A percentile compares a stretch with the other conserved stretches of the same genome.
Evolutionary conservation across 1,140 invertebrate genomes (phyloP).

Genomic region (Drosophila bipectinata): DNA sequence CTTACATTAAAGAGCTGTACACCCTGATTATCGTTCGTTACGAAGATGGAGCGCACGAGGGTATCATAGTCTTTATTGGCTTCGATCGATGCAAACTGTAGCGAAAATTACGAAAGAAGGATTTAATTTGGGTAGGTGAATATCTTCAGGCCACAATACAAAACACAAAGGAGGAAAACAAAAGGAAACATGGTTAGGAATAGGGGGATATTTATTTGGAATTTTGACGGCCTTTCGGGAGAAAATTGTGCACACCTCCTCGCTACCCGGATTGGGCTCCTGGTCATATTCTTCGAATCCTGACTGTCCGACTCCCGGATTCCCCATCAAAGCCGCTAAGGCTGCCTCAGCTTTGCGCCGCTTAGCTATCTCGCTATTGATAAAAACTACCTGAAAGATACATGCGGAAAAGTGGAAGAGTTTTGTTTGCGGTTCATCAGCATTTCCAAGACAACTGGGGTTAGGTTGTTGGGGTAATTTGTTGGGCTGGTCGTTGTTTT

Average conservation of each 20-base stretch:
- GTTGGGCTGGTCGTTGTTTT: constrained; percentile 17
- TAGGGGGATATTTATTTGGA: not conserved
- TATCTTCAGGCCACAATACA: constrained; percentile 49
- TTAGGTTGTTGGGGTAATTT: constrained; percentile 1
- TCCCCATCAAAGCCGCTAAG: constrained; percentile 10
- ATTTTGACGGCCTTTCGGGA: not conserved
- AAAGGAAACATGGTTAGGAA: not conserved
- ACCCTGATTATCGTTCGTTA: constrained; percentile 47
- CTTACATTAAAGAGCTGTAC: constrained; percentile 74
- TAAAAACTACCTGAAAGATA: constrained; percentile 81
- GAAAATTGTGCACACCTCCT: constrained; percentile 49
- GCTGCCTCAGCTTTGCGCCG: constrained; percentile 56
- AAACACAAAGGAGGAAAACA: constrained; percentile 12
- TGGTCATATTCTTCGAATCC: constrained; percentile 10
- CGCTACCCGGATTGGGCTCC: constrained; percentile 14
- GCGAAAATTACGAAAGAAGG: constrained; percentile 43
- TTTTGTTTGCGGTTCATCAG: constrained; percentile 71
- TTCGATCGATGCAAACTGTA: constrained; percentile 41
- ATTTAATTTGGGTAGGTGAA: constrained; percentile 14
- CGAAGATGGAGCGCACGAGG: constrained; percentile 51
- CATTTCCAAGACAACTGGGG: constrained; percentile 56
- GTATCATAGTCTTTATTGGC: constrained; percentile 50
- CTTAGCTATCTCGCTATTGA: constrained; percentile 71
- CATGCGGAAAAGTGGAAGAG: constrained; percentile 51
- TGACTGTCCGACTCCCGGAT: not conserved